Base-by-base conservation (phyloP, 64 coral and sea anemone genomes). In the Catalaphyllia jardinei region DNA sequence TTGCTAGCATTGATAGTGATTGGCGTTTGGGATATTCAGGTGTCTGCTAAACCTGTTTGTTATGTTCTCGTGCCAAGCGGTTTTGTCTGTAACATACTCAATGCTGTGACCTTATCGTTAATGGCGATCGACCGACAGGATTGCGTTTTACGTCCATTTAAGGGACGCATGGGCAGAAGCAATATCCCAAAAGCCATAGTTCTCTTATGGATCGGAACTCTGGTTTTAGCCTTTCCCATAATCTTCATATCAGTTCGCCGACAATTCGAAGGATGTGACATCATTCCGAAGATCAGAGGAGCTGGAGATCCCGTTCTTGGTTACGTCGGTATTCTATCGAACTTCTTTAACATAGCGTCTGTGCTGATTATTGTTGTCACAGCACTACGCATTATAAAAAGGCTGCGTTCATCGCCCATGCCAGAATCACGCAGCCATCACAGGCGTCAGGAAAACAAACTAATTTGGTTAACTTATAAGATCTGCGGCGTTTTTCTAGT, bases 111-210 rank as follows among this genome's bases (percentile, higher is more conserved):
- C 28, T 38, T 73, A 33, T 73, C 71, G 27, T 29, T 73, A 9
- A 73, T 73, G 71, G 71, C 71, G 16, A 73, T 73, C 29, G 71
- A 73, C 14, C 71, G 71, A 73, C 71, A 73, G 29, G 71, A 73
- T 31, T 73, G 71, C 29, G 71, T 73, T 73, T 73, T 73, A 29
- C 71, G 71, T 38, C 71, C 71, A 29, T 73, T 31, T 15, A 31
- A 73, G 10, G 8, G 71, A 31, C 71, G 71, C 71, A 73, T 73
- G 12, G 29, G 1, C 10, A 29, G 8, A 30, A 73, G 12, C 8
- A 73, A 73, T 31, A 31, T 73, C 27, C 6, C 29, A 0, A 16
- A 16, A 16, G 14, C 38, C 29, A 31, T 73, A 73, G 71, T 12
- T 29, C 3, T 10, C 8, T 30, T 10, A 29, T 73, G 71, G 71